phyloP scores from a whole-genome alignment of 2,888 invertebrate species.

The Drosophila prostipennis region DNA sequence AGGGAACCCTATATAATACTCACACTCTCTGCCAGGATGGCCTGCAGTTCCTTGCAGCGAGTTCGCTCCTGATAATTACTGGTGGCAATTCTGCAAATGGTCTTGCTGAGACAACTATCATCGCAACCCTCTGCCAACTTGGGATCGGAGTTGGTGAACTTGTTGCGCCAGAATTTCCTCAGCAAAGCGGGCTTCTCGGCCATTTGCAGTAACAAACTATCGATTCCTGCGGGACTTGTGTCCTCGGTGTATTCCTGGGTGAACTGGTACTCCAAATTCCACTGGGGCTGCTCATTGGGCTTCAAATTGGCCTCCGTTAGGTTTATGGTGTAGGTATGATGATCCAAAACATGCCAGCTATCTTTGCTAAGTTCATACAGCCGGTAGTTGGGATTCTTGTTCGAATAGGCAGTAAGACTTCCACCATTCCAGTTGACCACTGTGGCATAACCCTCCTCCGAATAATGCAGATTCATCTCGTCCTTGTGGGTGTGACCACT shows the following conservation, averaged over 20 bases:
- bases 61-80: conserved; percentile 63
- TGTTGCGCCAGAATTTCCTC: conserved; percentile 69
- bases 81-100: conserved; percentile 76
- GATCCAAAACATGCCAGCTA: conserved; percentile 87
- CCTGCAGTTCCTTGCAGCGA: conserved; percentile 74
- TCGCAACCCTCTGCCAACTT: conserved; percentile 74
- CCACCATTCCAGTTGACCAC: conserved; percentile 93
- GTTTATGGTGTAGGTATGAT: conserved; percentile 90
- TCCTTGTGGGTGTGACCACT: conserved; percentile 93
- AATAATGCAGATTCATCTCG: conserved; percentile 89
- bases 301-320: conserved; percentile 89
- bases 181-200: conserved; percentile 77
- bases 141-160: conserved; percentile 76
- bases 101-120: conserved; percentile 65
- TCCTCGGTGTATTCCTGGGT: conserved; percentile 88
- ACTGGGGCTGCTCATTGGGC: conserved; percentile 86
- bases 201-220: conserved; percentile 87
- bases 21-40: conserved; percentile 62
- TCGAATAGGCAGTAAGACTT: conserved; percentile 90
- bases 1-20: conserved; percentile 28
- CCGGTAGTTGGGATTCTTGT: conserved; percentile 93
- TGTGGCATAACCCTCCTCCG: conserved; percentile 84
- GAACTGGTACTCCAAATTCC: conserved; percentile 92
- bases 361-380: conserved; percentile 88
- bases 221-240: conserved; percentile 87